Evolutionary conservation across 2,888 invertebrate species (phyloP), one percentile per base, ranked within the genome.

Genomic region (Xestia c-nigrum): DNA sequence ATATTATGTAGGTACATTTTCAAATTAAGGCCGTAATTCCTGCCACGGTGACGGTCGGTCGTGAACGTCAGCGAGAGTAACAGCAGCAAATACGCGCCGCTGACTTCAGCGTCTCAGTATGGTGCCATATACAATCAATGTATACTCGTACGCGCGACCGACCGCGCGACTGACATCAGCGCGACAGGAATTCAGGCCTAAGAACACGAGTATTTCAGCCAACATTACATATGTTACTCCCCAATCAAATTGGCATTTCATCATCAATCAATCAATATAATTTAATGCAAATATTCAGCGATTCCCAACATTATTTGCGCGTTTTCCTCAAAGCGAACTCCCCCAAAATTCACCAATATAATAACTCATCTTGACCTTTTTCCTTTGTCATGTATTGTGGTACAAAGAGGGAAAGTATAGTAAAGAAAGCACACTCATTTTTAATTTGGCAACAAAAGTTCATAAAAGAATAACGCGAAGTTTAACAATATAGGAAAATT

Each of bases 361-460:
- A 84, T 85, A 82, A 86, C 84, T 86, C 66, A 86, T 84, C 66
- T 76, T 16, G 63, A 87, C 85, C 71, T 87, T 87, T 80, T 72
- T 57, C 72, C 75, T 64, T 73, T 83, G 77, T 83, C 84, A 79
- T 81, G 78, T 80, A 85, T 78, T 72, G 84, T 63, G 85, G 76
- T 68, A 63, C 72, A 83, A 79, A 67, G 52, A 68, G 38, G 73
- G 43, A 65, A 71, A 68, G 76, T 79, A 63, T 76, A 47, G 57
- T 73, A 72, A 66, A n/a, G n/a, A n/a, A n/a, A n/a, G n/a, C n/a
- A n/a, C n/a, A 74, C 71, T 78, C 55, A 74, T 87, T 88, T 88
- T 85, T 85, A 81, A 88, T 88, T 88, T 81, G 55, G 55, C 69
- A 43, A 69, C 59, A 71, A 86, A 86, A 84, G 52, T 88, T 88